Conservation (phyloP, 2,888 invertebrate genomes). For the Eupithecia subumbrata region DNA sequence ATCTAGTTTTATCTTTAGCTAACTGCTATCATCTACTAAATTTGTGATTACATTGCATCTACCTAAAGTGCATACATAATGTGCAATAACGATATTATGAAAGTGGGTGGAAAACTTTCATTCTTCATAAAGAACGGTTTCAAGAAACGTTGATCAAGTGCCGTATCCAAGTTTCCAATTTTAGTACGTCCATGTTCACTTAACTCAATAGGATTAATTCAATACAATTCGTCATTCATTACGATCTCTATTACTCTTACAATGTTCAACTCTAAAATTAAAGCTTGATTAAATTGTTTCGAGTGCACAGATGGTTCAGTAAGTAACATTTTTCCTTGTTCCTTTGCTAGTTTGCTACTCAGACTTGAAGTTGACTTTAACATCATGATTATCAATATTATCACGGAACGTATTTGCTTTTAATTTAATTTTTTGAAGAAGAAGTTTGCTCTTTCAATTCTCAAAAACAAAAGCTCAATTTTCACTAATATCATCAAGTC, state of each 20-base stretch:
- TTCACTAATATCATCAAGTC: not conserved
- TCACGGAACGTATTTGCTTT: not conserved
- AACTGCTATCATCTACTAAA: not conserved
- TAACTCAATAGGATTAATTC: constrained; percentile 59
- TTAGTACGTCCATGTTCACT: constrained; percentile 48
- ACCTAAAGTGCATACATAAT: not conserved
- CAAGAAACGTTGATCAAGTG: not conserved
- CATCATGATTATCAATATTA: not conserved
- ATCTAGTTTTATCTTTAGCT: not conserved
- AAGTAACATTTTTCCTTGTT: constrained; percentile 1
- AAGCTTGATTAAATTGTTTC: constrained; percentile 46
- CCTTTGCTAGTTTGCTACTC: not conserved
- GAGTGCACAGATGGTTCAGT: constrained; percentile 39
- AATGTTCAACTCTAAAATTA: constrained; percentile 60
- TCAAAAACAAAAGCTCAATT: not conserved
- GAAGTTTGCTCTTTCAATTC: not conserved
- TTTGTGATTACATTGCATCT: not conserved
- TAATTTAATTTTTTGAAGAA: not conserved
- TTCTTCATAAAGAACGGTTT: not conserved
- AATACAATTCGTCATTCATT: constrained; percentile 72
- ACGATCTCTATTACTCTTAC: constrained; percentile 68
- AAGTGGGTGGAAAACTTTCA: not conserved
- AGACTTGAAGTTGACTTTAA: not conserved
- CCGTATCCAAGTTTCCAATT: constrained; percentile 31
- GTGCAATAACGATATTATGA: not conserved